Evolutionary conservation across 2,113 vertebrate species (phyloP).

Genomic region (Toxostoma redivivum): DNA sequence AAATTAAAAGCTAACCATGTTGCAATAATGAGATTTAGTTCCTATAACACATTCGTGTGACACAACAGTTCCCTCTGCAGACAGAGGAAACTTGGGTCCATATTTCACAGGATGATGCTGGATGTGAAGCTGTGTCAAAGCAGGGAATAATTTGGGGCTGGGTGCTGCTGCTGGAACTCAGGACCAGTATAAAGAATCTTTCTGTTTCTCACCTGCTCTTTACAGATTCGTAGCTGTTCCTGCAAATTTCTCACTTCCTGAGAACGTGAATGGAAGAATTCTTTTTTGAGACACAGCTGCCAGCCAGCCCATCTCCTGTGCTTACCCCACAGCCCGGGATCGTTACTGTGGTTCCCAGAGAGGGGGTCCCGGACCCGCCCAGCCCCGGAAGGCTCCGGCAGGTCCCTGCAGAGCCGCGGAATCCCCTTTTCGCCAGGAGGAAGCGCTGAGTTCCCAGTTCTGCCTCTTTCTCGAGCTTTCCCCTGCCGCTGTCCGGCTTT

Average conservation of each 20-base stretch:
- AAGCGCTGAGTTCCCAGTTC: neutral
- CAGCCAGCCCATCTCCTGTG: neutral
- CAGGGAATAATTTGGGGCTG: neutral
- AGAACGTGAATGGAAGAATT: neutral
- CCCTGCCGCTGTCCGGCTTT: neutral
- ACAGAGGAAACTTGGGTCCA: rapidly evolving
- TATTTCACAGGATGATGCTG: neutral
- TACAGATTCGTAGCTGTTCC: neutral
- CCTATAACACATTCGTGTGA: neutral
- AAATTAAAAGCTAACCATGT: neutral
- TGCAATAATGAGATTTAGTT: neutral
- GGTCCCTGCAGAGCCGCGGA: neutral
- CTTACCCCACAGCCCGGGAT: rapidly evolving
- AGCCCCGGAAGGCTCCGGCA: neutral
- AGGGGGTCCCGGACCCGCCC: neutral
- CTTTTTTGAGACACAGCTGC: neutral
- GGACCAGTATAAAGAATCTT: neutral
- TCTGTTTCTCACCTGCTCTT: neutral
- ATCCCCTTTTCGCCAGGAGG: neutral
- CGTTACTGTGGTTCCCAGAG: neutral
- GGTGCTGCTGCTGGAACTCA: neutral
- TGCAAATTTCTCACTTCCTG: neutral
- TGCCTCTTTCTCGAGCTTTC: neutral
- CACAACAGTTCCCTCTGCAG: neutral
- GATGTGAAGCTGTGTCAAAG: neutral